Evolutionary conservation across 2,888 invertebrate species (phyloP).

Genomic region (Spilarctia lutea): DNA sequence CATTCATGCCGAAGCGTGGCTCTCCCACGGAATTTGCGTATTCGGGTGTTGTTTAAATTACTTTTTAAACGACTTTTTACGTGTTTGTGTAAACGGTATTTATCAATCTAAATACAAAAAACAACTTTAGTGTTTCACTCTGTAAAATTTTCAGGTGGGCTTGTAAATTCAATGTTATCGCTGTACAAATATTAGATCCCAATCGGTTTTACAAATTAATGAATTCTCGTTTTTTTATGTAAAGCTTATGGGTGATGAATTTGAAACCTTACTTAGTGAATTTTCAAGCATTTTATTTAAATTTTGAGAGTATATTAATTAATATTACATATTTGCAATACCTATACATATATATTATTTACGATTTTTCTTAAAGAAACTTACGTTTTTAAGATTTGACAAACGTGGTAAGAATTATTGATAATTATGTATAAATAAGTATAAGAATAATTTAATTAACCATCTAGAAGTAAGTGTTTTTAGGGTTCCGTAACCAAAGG

Average conservation of each 20-base stretch:
- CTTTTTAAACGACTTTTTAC: slow-evolving; percentile 8
- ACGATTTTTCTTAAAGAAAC: too few relatives aligned
- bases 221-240: not conserved
- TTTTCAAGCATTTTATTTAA: not conserved
- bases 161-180: slow-evolving; percentile 5
- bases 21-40: too few relatives aligned
- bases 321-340: too few relatives aligned
- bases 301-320: not conserved
- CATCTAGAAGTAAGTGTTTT: too few relatives aligned
- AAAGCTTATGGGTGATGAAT: not conserved
- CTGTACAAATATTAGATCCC: not conserved
- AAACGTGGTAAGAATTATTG: too few relatives aligned
- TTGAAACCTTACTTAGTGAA: not conserved
- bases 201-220: slow-evolving; percentile 6
- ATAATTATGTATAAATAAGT: too few relatives aligned
- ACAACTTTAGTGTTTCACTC: slow-evolving; percentile 6
- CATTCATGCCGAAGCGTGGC: too few relatives aligned
- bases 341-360: too few relatives aligned
- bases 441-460: too few relatives aligned
- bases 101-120: slow-evolving; percentile 16
- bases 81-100: not conserved
- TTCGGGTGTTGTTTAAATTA: slow-evolving; percentile 6
- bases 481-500: too few relatives aligned
- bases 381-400: too few relatives aligned
- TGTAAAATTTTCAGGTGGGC: not conserved